Base-by-base conservation (phyloP, 2,888 invertebrate species). In the Perithous albicinctus region DNA sequence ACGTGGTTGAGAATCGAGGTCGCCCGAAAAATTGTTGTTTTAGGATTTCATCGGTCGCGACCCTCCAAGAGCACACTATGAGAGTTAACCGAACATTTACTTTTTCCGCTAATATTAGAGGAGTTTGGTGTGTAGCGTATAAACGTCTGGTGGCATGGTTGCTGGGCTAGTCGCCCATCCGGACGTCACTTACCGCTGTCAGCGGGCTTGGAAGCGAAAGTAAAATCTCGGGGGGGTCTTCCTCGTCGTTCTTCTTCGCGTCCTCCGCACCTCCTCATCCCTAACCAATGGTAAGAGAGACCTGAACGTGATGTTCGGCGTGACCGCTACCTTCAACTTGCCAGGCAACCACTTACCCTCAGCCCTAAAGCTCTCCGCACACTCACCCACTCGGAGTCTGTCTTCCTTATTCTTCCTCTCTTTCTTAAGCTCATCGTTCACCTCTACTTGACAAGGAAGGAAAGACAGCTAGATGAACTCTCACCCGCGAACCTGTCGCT, bases 121-220 rank as follows among this genome's bases (percentile, higher is more conserved):
- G 43, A 72, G 43, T 29, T 41, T 32, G 26, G 43, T 35, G 43
- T 35, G 38, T 38, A n/a, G 59, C 72, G 56, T 61, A 51, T 38
- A 72, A 70, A 70, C 12, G 26, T 46, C 8, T 43, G 26, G 66
- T 61, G 51, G 67, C 63, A 35, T 12, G 38, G 54, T 59, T 69
- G 23, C 20, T 35, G 72, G 43, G 38, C 20, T 61, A 15, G 38
- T 66, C 75, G 64, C 51, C 73, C 75, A 72, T 78, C 78, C 77
- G 80, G 77, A 82, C 83, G 85, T 86, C 86, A 85, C 80, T 85
- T 84, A 83, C 74, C 73, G 79, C 85, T 85, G 85, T 84, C 85
- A 85, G 81, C 78, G 51, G 26, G 51, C 51, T 46, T 51, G 64
- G 29, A 51, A 82, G 84, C 69, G 67, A 82, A 79, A 80, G 76